phyloP scores from a whole-genome alignment of 1,140 invertebrate species.

The Ridgeia piscesae region DNA sequence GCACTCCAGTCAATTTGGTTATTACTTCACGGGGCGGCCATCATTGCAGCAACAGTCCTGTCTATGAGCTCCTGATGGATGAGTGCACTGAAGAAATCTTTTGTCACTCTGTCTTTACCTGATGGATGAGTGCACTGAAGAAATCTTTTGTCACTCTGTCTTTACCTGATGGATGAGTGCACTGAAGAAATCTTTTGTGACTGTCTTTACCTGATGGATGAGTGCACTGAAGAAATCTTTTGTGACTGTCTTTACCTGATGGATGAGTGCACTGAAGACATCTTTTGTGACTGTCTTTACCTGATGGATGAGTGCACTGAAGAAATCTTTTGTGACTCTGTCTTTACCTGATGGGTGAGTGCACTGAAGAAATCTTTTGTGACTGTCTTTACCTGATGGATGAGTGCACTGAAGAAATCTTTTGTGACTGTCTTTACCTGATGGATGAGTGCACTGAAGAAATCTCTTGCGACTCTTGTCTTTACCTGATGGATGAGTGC shows the following conservation, averaged over 20 bases:
- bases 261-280: not conserved
- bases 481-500: constrained; percentile 84
- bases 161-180: too few species aligned
- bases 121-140: too few species aligned
- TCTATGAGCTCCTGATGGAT: constrained; percentile 68
- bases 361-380: constrained; percentile 9
- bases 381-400: constrained; percentile 73
- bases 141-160: not conserved
- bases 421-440: constrained; percentile 82
- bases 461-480: constrained; percentile 10
- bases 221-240: constrained; percentile 95
- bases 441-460: not conserved
- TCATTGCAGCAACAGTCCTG: not conserved
- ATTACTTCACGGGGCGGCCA: not conserved
- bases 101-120: too few species aligned
- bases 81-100: constrained; percentile 60
- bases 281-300: constrained; percentile 58
- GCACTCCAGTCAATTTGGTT: not conserved
- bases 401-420: constrained; percentile 89
- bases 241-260: constrained; percentile 77
- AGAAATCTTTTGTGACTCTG: constrained; percentile 93
- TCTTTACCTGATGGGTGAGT: too few species aligned
- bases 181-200: constrained; percentile 7
- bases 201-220: constrained; percentile 74
- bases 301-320: constrained; percentile 86